These are phyloP conservation scores for Conops quadrifasciatus DNA, from an alignment of 2,888 invertebrate species.

Conservation along the genomic window DNA sequence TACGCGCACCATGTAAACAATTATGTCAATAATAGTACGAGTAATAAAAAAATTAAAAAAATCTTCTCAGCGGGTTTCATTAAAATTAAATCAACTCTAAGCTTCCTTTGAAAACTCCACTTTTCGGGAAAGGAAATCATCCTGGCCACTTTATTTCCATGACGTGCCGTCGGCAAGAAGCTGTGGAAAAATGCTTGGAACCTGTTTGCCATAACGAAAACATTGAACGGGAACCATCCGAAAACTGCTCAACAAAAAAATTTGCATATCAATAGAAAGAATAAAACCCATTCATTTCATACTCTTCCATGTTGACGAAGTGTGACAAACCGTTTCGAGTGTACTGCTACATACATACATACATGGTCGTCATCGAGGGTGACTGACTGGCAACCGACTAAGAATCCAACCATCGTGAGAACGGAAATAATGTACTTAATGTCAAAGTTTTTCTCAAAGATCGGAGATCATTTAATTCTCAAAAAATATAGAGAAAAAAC, in stretches of 20 bases:
- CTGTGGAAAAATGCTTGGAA: slow-evolving; percentile 10
- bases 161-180: not conserved
- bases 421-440: slow-evolving; percentile 2
- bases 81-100: slow-evolving; percentile 14
- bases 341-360: not conserved
- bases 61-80: slow-evolving; percentile 14
- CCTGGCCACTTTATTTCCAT: slow-evolving; percentile 6
- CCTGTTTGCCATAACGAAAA: slow-evolving; percentile 17
- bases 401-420: slow-evolving; percentile 7
- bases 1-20: not conserved
- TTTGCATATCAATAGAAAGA: slow-evolving; percentile 30
- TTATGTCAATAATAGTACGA: not conserved
- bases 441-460: too few relatives aligned
- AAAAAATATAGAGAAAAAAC: not conserved
- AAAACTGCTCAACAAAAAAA: not conserved
- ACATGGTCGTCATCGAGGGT: not conserved
- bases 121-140: not conserved
- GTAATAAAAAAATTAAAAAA: slow-evolving; percentile 13
- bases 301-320: slow-evolving; percentile 15
- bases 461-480: not conserved
- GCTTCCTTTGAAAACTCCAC: not conserved
- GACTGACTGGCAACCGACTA: not conserved
- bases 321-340: slow-evolving; percentile 33
- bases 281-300: not conserved
- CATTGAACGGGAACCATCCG: slow-evolving; percentile 19